Evolutionary conservation across 1,140 invertebrate genomes (phyloP).

Genomic region (Prorops nasuta): DNA sequence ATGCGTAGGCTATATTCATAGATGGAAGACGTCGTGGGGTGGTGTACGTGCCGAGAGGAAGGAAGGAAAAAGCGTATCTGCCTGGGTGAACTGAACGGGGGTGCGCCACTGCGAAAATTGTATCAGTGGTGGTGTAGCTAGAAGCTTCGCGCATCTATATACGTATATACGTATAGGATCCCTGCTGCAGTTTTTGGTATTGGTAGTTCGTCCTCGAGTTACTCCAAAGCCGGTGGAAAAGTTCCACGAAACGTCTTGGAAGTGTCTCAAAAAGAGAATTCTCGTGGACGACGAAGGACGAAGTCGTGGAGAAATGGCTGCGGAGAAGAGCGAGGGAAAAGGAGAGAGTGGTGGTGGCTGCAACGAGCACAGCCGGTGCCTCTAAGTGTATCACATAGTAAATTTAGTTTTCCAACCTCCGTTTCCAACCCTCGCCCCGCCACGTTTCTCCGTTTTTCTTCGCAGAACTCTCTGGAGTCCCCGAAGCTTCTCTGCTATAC

Average conservation of each 20-base stretch:
- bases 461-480: neutral
- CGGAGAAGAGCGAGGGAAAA: neutral
- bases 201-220: slow-evolving; percentile 35
- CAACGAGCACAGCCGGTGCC: slow-evolving; percentile 13
- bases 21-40: too few species aligned
- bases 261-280: slow-evolving; percentile 51
- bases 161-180: too few species aligned
- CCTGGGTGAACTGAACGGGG: slow-evolving; percentile 16
- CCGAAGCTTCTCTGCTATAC: slow-evolving; percentile 4
- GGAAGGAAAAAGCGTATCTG: slow-evolving; percentile 7
- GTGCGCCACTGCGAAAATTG: too few species aligned
- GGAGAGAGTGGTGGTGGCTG: neutral
- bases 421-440: slow-evolving; percentile 14
- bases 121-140: too few species aligned
- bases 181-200: too few species aligned
- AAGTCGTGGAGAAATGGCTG: too few species aligned
- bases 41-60: neutral
- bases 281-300: slow-evolving; percentile 22
- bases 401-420: slow-evolving; percentile 51
- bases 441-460: neutral
- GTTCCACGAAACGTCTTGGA: slow-evolving; percentile 48
- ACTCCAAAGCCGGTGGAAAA: slow-evolving; percentile 32
- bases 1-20: too few species aligned
- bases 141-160: too few species aligned
- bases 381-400: slow-evolving; percentile 58